phyloP scores from a whole-genome alignment of 2,113 vertebrate genomes.

The Serilophus lunatus region DNA sequence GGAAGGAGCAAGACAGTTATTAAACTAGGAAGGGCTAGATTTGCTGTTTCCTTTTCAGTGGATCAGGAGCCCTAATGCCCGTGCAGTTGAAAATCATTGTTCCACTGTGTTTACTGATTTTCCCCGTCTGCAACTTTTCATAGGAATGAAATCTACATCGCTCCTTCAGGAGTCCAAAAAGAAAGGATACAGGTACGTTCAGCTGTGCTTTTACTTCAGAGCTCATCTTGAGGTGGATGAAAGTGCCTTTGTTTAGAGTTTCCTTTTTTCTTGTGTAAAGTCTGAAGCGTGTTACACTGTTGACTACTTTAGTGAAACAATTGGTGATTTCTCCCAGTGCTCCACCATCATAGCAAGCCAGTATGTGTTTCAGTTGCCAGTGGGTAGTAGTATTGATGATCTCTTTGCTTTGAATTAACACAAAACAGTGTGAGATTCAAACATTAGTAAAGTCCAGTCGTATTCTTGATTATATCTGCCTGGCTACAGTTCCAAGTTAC shows the following conservation, averaged over 20 bases:
- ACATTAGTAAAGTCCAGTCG: background rate
- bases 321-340: background rate
- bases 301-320: background rate
- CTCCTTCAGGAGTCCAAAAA: constrained; percentile 96
- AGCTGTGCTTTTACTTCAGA: background rate
- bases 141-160: constrained; percentile 92
- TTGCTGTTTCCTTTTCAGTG: background rate
- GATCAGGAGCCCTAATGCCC: background rate
- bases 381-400: background rate
- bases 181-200: constrained; percentile 90
- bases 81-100: background rate
- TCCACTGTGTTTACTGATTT: background rate
- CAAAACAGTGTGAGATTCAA: background rate
- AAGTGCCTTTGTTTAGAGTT: background rate
- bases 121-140: constrained; percentile 4
- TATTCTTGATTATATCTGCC: background rate
- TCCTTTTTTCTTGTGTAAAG: background rate
- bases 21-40: background rate
- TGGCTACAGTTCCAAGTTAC: background rate
- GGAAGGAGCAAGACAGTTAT: background rate
- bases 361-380: background rate
- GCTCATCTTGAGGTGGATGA: background rate
- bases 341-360: background rate
- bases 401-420: background rate
- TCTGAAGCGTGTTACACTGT: background rate